Evolutionary conservation across 2,888 invertebrate species (phyloP).

Genomic region (Bellardia pandia): DNA sequence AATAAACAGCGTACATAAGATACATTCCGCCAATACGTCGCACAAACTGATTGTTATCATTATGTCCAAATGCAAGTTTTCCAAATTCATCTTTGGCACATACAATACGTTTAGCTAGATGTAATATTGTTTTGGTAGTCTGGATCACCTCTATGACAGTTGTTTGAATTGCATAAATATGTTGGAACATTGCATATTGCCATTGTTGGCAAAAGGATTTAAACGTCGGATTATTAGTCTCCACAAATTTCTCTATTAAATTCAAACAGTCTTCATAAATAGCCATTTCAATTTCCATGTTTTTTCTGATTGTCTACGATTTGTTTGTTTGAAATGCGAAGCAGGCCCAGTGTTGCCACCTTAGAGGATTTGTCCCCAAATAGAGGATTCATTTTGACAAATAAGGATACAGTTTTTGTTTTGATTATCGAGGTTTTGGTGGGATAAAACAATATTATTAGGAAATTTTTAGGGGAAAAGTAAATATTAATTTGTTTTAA

Average conservation of each 20-base stretch:
- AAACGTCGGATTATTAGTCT: slow-evolving; percentile 74
- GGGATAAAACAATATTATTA: too few species aligned
- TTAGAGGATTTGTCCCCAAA: too few species aligned
- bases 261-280: slow-evolving; percentile 75
- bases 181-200: slow-evolving; percentile 77
- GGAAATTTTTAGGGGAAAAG: too few species aligned
- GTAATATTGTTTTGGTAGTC: slow-evolving; percentile 78
- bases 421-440: too few species aligned
- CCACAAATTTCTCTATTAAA: slow-evolving; percentile 74
- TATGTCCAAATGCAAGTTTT: slow-evolving; percentile 62
- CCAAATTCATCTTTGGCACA: slow-evolving; percentile 72
- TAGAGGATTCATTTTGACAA: too few species aligned
- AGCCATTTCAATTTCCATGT: slow-evolving; percentile 73
- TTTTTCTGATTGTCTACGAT: neutral
- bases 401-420: too few species aligned
- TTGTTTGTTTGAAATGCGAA: neutral
- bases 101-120: slow-evolving; percentile 77
- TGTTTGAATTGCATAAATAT: slow-evolving; percentile 79
- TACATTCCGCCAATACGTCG: slow-evolving; percentile 79
- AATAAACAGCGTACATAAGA: slow-evolving; percentile 79
- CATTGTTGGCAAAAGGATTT: slow-evolving; percentile 78
- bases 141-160: slow-evolving; percentile 77
- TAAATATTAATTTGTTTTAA: too few species aligned
- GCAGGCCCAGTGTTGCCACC: neutral
- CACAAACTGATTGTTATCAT: slow-evolving; percentile 63